phyloP scores from a whole-genome alignment of 2,888 invertebrate species.

The Drosophila acutilabella region DNA sequence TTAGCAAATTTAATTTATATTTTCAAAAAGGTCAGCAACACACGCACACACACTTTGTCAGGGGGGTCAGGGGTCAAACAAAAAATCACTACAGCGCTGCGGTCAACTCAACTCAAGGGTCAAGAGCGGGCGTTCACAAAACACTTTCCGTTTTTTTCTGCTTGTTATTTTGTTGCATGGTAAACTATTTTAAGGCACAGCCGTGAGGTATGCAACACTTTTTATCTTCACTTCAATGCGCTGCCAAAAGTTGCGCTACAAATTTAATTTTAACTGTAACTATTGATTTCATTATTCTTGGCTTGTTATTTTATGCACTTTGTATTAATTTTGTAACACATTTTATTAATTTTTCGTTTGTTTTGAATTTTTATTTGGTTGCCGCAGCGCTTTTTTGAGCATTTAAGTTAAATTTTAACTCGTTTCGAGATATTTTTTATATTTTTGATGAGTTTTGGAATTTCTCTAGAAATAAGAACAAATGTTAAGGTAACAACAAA shows the following conservation, averaged over 20 bases:
- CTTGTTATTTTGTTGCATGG: constrained; percentile 17
- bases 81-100: constrained; percentile 69
- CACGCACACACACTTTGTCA: constrained; percentile 8
- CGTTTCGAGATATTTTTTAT: constrained; percentile 25
- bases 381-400: constrained; percentile 71
- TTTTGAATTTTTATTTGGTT: constrained; percentile 54
- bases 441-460: constrained; percentile 9
- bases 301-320: constrained; percentile 11
- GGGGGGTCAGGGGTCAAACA: constrained; percentile 51
- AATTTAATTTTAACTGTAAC: constrained; percentile 26
- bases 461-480: constrained; percentile 4
- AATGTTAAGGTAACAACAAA: no score
- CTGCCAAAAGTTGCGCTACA: constrained; percentile 61
- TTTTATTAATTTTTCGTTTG: constrained; percentile 19
- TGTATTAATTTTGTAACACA: constrained; percentile 19
- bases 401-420: constrained; percentile 8
- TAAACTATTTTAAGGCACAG: constrained; percentile 50
- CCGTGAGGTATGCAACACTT: constrained; percentile 56
- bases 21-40: constrained; percentile 5
- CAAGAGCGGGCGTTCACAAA: constrained; percentile 49
- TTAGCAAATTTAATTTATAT: constrained; percentile 19
- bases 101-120: constrained; percentile 70
- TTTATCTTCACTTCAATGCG: constrained; percentile 36
- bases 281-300: constrained; percentile 8
- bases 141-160: constrained; percentile 32